Evolutionary conservation across 2,888 invertebrate species (phyloP), one percentile per base, ranked within the genome.

Genomic region (Acleris laterana): DNA sequence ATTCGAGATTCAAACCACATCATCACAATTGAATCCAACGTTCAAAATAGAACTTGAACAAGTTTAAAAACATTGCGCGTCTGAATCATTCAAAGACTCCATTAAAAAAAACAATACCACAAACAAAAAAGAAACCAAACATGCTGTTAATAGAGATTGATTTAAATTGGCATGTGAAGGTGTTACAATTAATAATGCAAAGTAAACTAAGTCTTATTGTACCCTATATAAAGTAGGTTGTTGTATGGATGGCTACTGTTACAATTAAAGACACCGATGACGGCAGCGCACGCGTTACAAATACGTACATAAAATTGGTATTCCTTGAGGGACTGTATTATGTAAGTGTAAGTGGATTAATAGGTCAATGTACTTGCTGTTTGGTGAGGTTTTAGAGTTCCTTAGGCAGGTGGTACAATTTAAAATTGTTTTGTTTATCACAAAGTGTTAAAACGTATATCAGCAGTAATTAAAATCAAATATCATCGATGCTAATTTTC

Each of bases 311-410:
- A 70, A 17, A 44, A 61, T 85, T 83, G 76, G 68, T 82, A 86
- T 87, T 86, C 87, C 74, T 56, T 50, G 68, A 63, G 73, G 76
- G 75, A 62, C 62, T 25, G 61, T 70, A 71, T 87, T 88, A 87
- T 84, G 87, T 83, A 87, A 88, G 76, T 55, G 65, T 69, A 87
- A 83, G 80, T 87, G 79, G 87, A 85, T 87, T 85, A 88, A 77
- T 88, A 74, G 87, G 88, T 85, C 87, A 85, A 85, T 81, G 86
- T 82, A 84, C 84, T 79, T 77, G 74, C 74, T 80, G 74, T 80
- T 77, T 74, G 78, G 69, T 72, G 67, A 68, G 68, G 71, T 76
- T 76, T 74, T 75, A 76, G 56, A 1, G 62, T 48, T 66, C 65
- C 57, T 51, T 57, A 6, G 20, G 76, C 72, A 70, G 70, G 63